Evolutionary conservation across 2,888 invertebrate species (phyloP).

Genomic region (Pachymerium ferrugineum): DNA sequence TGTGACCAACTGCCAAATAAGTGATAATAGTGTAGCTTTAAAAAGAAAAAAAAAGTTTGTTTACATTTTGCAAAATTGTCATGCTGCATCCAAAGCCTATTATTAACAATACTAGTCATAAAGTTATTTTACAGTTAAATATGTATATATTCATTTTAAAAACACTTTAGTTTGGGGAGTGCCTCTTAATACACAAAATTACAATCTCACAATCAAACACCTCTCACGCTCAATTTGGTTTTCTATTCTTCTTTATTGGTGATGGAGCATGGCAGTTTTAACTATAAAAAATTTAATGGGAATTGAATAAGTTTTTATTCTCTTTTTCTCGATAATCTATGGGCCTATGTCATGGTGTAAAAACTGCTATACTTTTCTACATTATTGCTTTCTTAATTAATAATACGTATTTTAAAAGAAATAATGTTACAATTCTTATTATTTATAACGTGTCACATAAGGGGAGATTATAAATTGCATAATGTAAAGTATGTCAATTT

Average conservation of each 20-base stretch:
- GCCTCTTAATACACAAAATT: constrained; percentile 6
- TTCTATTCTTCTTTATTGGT: not conserved
- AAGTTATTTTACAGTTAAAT: not conserved
- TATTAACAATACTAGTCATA: not conserved
- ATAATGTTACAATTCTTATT: too few relatives aligned
- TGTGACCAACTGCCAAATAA: constrained; percentile 1
- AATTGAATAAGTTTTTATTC: not conserved
- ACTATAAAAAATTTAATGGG: not conserved
- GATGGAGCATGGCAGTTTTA: not conserved
- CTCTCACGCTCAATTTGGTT: not conserved
- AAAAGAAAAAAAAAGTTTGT: not conserved
- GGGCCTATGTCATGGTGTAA: not conserved
- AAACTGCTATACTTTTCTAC: too few relatives aligned
- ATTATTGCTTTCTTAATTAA: too few relatives aligned
- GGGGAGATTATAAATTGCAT: too few relatives aligned
- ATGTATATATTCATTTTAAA: not conserved
- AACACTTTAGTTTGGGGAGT: not conserved
- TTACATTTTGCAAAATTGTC: not conserved
- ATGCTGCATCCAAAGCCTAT: not conserved
- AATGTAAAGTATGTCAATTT: too few relatives aligned
- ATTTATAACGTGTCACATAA: not conserved
- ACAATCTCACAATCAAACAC: not conserved
- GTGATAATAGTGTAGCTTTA: not conserved
- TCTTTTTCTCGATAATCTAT: not conserved
- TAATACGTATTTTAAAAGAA: too few relatives aligned